Evolutionary conservation across 1,140 invertebrate genomes (phyloP).

Genomic region (Hylaeus anthracinus): DNA sequence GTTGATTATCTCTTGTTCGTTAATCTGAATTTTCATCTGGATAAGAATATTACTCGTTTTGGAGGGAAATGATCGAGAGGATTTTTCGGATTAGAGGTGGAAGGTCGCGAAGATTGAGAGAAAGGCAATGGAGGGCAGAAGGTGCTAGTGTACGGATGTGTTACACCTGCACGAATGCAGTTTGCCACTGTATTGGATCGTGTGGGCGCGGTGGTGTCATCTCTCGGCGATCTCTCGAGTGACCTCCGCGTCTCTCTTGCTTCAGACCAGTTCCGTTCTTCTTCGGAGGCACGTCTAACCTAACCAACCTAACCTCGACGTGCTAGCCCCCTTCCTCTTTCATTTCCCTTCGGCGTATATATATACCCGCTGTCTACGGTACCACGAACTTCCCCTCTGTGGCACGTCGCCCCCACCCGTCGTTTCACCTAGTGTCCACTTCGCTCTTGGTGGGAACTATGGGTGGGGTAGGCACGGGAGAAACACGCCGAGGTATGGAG

Average conservation of each 20-base stretch:
- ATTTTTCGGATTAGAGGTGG: slow-evolving; percentile 10
- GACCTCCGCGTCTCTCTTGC: slow-evolving; percentile 57
- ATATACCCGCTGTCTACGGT: slow-evolving; percentile 35
- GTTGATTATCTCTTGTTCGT: too few species aligned
- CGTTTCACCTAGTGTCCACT: slow-evolving; percentile 71
- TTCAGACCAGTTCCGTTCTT: slow-evolving; percentile 67
- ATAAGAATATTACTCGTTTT: too few species aligned
- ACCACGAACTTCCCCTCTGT: slow-evolving; percentile 53
- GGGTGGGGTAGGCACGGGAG: slow-evolving; percentile 56
- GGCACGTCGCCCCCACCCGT: slow-evolving; percentile 36
- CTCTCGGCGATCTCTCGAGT: slow-evolving; percentile 75
- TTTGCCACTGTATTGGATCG: slow-evolving; percentile 59
- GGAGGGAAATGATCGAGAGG: slow-evolving; percentile 31
- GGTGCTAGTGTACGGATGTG: slow-evolving; percentile 49
- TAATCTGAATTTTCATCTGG: too few species aligned
- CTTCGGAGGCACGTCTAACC: slow-evolving; percentile 70
- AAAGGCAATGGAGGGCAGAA: slow-evolving; percentile 33
- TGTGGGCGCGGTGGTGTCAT: slow-evolving; percentile 77
- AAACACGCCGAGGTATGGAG: slow-evolving; percentile 47
- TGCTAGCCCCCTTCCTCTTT: slow-evolving; percentile 24
- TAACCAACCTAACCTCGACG: slow-evolving; percentile 68
- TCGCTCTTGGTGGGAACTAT: slow-evolving; percentile 60
- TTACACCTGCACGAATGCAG: slow-evolving; percentile 74
- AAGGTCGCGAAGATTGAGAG: slow-evolving; percentile 29
- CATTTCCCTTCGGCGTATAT: slow-evolving; percentile 41